phyloP scores from a whole-genome alignment of 2,888 invertebrate genomes.

The Ennomos quercinarius region DNA sequence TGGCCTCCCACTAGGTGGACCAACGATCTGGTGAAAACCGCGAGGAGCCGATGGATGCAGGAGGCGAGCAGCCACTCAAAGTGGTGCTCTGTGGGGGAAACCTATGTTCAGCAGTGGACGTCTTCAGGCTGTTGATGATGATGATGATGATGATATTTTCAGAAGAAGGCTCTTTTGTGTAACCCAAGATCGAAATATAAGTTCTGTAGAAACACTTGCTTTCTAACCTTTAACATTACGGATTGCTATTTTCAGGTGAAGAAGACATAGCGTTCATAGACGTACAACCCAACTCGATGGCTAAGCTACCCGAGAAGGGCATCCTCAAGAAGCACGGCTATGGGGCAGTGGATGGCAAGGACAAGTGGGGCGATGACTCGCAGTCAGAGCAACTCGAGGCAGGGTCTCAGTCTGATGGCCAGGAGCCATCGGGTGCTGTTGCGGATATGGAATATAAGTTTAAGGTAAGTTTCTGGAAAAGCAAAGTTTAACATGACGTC shows the following conservation, averaged over 20 bases:
- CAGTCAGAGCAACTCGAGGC: conserved; percentile 90
- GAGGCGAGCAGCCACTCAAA: no score
- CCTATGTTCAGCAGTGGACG: no score
- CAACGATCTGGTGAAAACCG: no score
- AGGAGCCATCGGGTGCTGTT: conserved; percentile 87
- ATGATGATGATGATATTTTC: no score
- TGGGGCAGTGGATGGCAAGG: conserved; percentile 90
- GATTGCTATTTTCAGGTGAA: conserved; percentile 82
- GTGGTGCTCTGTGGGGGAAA: no score
- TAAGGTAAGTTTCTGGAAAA: conserved; percentile 78
- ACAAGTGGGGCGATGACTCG: conserved; percentile 90
- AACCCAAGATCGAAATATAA: no score
- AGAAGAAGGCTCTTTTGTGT: no score
- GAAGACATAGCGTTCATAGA: conserved; percentile 95
- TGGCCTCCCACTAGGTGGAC: no score
- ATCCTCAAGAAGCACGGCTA: conserved; percentile 96
- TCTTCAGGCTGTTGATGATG: no score
- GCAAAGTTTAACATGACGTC: no score
- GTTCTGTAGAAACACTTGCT: no score
- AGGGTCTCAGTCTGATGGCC: conserved; percentile 89
- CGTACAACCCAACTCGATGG: conserved; percentile 90
- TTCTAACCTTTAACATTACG: neutral
- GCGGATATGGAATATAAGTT: conserved; percentile 94
- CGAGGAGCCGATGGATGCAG: no score
- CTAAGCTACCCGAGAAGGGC: conserved; percentile 94